Conservation (phyloP, 2,113 vertebrate species). For the Laticauda colubrina region DNA sequence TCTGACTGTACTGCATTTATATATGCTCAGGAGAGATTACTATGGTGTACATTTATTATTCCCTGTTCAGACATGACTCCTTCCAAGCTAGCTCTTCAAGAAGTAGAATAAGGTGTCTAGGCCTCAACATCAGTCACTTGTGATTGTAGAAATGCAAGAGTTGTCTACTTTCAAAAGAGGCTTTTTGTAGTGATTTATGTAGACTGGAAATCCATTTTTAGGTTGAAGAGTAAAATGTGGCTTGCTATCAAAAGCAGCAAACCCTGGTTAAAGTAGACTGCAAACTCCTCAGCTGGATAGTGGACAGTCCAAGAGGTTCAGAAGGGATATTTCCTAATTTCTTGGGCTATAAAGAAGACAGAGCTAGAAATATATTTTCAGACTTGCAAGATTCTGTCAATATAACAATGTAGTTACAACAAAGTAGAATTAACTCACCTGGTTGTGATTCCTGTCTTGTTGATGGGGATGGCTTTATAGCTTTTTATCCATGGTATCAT, state of each 20-base stretch:
- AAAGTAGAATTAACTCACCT: background rate
- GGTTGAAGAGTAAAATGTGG: background rate
- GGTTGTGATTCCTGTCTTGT: background rate
- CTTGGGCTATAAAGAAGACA: background rate
- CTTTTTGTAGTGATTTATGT: background rate
- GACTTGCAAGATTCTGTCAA: background rate
- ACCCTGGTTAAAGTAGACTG: background rate
- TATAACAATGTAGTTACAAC: background rate
- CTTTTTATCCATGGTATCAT: background rate
- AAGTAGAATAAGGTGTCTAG: background rate
- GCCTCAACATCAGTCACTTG: background rate
- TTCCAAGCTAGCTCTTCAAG: background rate
- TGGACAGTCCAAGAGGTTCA: background rate
- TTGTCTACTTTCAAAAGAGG: background rate
- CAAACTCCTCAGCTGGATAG: background rate
- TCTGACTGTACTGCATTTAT: background rate
- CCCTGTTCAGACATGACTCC: background rate
- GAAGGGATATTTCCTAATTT: background rate
- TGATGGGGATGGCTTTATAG: background rate
- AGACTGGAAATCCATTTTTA: background rate
- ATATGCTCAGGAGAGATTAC: background rate
- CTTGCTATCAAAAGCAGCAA: slow-evolving; percentile 43
- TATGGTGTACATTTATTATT: background rate
- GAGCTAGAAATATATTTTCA: background rate
- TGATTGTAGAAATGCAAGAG: background rate